Percentiles rank a stretch among this genome's conserved stretches.
phyloP scores from a whole-genome alignment of 2,888 invertebrate species.

The Parapristionchus giblindavisi region DNA sequence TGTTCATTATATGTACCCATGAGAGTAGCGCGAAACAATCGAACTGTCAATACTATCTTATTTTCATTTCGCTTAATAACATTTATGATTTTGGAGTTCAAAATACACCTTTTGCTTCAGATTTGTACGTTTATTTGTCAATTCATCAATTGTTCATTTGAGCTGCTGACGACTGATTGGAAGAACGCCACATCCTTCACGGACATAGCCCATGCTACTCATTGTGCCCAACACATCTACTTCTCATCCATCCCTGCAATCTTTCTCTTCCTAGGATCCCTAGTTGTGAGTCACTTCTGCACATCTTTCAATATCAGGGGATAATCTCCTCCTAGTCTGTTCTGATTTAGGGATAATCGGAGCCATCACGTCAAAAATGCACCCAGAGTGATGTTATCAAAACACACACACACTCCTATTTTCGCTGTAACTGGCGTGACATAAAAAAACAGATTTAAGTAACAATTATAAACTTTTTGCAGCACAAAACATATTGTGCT shows the following conservation, averaged over 20 bases:
- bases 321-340: not conserved
- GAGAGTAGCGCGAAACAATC: too few relatives aligned
- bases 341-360: too few relatives aligned
- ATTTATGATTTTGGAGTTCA: too few relatives aligned
- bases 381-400: too few relatives aligned
- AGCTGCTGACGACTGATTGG: constrained; percentile 51
- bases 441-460: not conserved
- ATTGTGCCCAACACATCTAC: constrained; percentile 63
- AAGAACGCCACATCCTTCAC: constrained; percentile 40
- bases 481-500: not conserved
- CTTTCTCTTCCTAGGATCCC: constrained; percentile 58
- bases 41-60: too few relatives aligned
- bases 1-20: too few relatives aligned
- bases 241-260: constrained; percentile 60
- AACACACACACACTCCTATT: too few relatives aligned
- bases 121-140: too few relatives aligned
- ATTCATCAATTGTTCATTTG: constrained; percentile 34
- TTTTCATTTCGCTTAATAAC: too few relatives aligned
- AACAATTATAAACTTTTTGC: not conserved
- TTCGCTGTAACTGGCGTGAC: too few relatives aligned
- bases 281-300: constrained; percentile 43
- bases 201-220: constrained; percentile 48
- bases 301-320: not conserved
- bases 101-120: too few relatives aligned
- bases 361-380: too few relatives aligned